Evolutionary conservation across 2,113 vertebrate species (phyloP).

Genomic region (Varanus salvator): DNA sequence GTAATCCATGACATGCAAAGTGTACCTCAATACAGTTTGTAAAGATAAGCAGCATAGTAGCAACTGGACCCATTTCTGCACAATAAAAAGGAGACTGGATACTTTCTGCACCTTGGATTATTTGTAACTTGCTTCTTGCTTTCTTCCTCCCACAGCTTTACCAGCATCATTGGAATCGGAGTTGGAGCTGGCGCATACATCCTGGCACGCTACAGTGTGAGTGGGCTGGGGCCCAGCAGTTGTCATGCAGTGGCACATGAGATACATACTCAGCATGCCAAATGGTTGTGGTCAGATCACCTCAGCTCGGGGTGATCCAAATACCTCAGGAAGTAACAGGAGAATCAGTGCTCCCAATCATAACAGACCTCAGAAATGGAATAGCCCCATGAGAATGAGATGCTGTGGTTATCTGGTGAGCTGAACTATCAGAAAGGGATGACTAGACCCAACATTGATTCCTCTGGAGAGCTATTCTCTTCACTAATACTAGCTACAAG

Average conservation of each 20-base stretch:
- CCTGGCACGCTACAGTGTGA: conserved; percentile 88
- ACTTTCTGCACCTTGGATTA: not conserved
- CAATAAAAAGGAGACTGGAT: not conserved
- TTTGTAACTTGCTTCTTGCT: not conserved
- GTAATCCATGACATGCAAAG: not conserved
- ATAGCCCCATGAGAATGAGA: not conserved
- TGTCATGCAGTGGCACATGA: not conserved
- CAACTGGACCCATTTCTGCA: not conserved
- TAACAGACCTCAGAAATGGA: not conserved
- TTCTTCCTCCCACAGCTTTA: conserved; percentile 79
- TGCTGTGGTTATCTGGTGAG: not conserved
- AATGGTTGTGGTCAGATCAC: not conserved
- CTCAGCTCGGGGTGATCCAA: not conserved
- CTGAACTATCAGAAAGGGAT: not conserved
- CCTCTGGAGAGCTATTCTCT: not conserved
- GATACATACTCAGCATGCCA: not conserved
- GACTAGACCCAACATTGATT: not conserved
- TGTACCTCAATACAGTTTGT: not conserved
- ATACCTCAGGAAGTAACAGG: not conserved
- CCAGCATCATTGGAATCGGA: conserved; percentile 88
- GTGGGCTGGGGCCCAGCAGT: conserved; percentile 35
- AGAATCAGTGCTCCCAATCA: not conserved
- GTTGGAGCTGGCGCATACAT: conserved; percentile 91
- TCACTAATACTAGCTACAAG: not conserved
- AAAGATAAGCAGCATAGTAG: not conserved